Conservation (phyloP, 2,113 vertebrate species). For the Montifringilla adamsi region DNA sequence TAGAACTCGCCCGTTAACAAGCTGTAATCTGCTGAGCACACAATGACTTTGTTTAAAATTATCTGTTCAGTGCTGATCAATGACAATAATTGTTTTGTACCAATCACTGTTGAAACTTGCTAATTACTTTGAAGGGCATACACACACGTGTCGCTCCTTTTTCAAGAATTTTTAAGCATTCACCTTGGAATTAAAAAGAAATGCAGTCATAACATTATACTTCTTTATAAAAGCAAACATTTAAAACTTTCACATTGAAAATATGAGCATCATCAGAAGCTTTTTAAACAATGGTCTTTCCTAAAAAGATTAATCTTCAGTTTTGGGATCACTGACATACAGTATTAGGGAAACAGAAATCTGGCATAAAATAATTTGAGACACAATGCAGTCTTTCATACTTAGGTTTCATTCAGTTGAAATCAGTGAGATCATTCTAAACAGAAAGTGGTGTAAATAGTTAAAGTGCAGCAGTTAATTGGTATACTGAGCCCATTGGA, state of each 20-base stretch:
- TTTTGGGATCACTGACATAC: not conserved
- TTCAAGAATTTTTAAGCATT: conserved; percentile 38
- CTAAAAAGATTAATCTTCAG: not conserved
- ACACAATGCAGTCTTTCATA: not conserved
- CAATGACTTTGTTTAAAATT: conserved; percentile 99
- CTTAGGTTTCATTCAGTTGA: not conserved
- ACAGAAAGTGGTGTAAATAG: not conserved
- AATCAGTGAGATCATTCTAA: not conserved
- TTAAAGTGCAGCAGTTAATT: not conserved
- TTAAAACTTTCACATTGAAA: not conserved
- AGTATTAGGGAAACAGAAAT: not conserved
- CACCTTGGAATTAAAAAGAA: conserved; percentile 64
- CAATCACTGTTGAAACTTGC: conserved; percentile 90
- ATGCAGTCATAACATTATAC: not conserved
- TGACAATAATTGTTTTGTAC: conserved; percentile 97
- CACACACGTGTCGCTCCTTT: conserved; percentile 63
- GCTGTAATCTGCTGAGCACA: conserved; percentile 87
- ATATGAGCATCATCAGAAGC: not conserved
- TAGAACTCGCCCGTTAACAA: conserved; percentile 88
- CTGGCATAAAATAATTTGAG: not conserved
- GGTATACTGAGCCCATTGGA: conserved; percentile 6
- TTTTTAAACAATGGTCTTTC: not conserved
- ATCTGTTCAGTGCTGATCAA: conserved; percentile 96
- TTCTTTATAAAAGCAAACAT: not conserved
- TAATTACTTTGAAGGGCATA: conserved; percentile 95